Evolutionary conservation across 1,140 invertebrate genomes (phyloP), one percentile per base, ranked within the genome.

Genomic region (Zaprionus capensis): DNA sequence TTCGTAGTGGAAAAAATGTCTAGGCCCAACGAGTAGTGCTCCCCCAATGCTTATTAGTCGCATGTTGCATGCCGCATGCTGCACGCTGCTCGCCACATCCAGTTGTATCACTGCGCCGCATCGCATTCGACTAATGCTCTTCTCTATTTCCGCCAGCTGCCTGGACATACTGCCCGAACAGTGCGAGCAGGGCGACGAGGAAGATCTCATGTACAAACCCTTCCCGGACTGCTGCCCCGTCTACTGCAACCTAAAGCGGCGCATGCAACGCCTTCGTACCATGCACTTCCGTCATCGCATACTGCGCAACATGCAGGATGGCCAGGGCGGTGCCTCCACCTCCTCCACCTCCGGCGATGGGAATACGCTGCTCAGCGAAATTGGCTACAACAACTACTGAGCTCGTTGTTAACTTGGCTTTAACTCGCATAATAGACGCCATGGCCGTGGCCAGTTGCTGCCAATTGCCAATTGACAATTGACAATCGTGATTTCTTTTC

Each of bases 1-100:
- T 92, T 92, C 87, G 91, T 92, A 91, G 85, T 92, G 88, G 91
- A 92, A 92, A 92, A 92, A 78, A 80, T 91, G 64, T 82, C 91
- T 92, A 92, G 91, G 87, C 91, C 85, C 65, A 92, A 92, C 80
- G 91, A 92, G 91, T 92, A 92, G 88, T 86, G 84, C 65, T 65
- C 65, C 51, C 55, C 71, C 56, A 66, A 76, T 56, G 46, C 22
- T 80, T 76, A 20, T 38, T 81, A 90, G 73, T 71, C 58, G 84
- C 70, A 81, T 68, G 46, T 15, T 22, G 31, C 28, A 56, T 56
- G 24, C 12, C 26, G 66, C 76, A 34, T 7, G 11, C 7, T n/a
- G 38, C n/a, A 34, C 5, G 11, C 7, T 41, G 38, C n/a, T 17
- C n/a, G 5, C n/a, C 46, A n/a, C 38, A 28, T 26, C 5, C 38